These are phyloP conservation scores for Aptenodytes patagonicus DNA, from an alignment of 2,113 vertebrate species.

Conservation along the genomic window DNA sequence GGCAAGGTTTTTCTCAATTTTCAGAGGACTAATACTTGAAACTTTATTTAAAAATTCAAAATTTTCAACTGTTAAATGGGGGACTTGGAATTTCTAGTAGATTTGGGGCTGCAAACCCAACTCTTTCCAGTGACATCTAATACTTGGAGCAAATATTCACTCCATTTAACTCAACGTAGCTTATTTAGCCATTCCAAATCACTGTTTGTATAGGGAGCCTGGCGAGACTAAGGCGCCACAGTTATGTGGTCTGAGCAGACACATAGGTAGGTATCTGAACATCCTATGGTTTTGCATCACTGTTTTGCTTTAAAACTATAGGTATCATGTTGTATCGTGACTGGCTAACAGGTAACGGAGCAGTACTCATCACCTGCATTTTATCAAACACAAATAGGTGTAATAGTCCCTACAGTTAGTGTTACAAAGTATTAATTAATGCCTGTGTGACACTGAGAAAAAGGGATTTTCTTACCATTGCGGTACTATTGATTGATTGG, in stretches of 20 bases:
- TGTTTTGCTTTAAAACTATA: neutral
- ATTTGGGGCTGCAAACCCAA: neutral
- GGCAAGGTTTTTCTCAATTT: neutral
- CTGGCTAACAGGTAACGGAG: neutral
- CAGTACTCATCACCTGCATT: neutral
- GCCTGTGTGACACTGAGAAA: neutral
- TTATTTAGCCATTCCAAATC: neutral
- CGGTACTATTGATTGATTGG: neutral
- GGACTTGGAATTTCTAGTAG: neutral
- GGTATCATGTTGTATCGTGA: fast-evolving
- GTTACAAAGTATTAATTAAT: neutral
- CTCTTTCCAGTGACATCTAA: neutral
- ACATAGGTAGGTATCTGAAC: neutral
- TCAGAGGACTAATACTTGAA: neutral
- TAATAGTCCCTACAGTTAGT: neutral
- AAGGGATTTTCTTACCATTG: neutral
- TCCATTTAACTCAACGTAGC: neutral
- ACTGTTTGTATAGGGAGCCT: neutral
- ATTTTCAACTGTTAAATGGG: neutral
- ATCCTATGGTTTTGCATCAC: neutral
- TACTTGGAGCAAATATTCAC: neutral
- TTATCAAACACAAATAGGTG: neutral
- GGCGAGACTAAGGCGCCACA: fast-evolving
- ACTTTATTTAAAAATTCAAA: neutral
- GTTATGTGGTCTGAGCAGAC: neutral